Base-by-base conservation (phyloP, 1,140 invertebrate genomes). In the Episyrphus balteatus region DNA sequence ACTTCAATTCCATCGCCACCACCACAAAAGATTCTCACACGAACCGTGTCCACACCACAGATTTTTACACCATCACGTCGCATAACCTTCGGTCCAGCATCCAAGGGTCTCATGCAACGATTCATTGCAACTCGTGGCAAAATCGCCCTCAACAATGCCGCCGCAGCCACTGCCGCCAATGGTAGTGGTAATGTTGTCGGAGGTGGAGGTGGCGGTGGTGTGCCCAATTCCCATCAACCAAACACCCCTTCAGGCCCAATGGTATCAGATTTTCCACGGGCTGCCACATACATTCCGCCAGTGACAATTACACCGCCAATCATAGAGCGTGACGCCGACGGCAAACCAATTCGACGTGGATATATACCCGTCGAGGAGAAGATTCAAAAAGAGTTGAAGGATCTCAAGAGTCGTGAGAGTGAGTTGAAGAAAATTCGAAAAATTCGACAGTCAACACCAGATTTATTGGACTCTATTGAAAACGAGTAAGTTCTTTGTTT, bases 41-140 rank as follows among this genome's bases (percentile, higher is more conserved):
- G 77, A 37, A 76, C 78, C 2, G 73, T 78, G 1, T 78, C 77
- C 3, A 78, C 76, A 2, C 78, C 77, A 0, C 76, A 79, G 73
- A 33, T 72, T 68, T 19, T 66, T 54, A 18, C 64, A 56, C 52
- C 65, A 52, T 42, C 72, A 19, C 45, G 78, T 32, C 71, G 75
- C 38, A 80, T 80, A 46, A 74, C 77, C 1, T 76, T 74, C 0
- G 73, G 71, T 45, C 75, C 71, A 0, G 74, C 75, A n/a, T 79
- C 81, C 40, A 82, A 80, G 57, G 82, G 81, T 1, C 72, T 86
- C 32, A 86, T 86, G 84, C 81, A 86, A 54, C 75, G 82, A 47
- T 86, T 86, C 55, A 76, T 86, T 42, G 80, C 81, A 9, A 83
- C 79, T 6, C 77, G 82, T 18, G 84, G 83, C 15, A 82, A 80